Evolutionary conservation across 2,888 invertebrate genomes (phyloP).

Genomic region (Uropetala carovei): DNA sequence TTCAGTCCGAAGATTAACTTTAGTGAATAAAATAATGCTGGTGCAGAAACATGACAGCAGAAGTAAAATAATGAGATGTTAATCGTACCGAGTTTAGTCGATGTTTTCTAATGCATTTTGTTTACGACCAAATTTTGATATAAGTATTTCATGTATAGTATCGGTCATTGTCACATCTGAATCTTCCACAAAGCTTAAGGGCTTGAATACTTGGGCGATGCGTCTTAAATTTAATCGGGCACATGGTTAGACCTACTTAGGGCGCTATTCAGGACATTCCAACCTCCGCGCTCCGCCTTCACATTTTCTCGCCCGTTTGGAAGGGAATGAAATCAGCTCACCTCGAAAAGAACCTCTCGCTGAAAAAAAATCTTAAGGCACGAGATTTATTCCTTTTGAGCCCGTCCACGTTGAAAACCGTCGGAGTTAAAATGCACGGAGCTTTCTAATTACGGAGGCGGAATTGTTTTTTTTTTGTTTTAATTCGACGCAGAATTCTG

Average conservation of each 20-base stretch:
- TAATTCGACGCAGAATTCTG: not conserved
- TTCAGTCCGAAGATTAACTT: too few relatives aligned
- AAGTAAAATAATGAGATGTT: too few relatives aligned
- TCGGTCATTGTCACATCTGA: not conserved
- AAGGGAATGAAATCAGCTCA: not conserved
- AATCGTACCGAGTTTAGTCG: too few relatives aligned
- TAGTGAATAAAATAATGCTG: too few relatives aligned
- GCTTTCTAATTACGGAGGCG: not conserved
- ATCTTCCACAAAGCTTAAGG: not conserved
- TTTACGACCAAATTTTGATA: too few relatives aligned
- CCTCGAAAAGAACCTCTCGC: not conserved
- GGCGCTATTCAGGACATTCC: slow-evolving; percentile 4
- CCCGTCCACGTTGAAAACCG: not conserved
- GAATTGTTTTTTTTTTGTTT: not conserved
- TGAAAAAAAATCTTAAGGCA: not conserved
- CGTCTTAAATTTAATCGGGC: not conserved
- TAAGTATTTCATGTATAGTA: not conserved
- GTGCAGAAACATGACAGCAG: too few relatives aligned
- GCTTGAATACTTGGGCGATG: not conserved
- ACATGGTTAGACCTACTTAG: slow-evolving; percentile 6
- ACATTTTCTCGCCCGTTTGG: not conserved
- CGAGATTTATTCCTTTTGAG: not conserved
- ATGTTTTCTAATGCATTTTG: too few relatives aligned
- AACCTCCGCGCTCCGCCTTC: not conserved
- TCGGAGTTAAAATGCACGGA: not conserved